phyloP scores from a whole-genome alignment of 2,113 vertebrate species.

The Macquaria ambigua region DNA sequence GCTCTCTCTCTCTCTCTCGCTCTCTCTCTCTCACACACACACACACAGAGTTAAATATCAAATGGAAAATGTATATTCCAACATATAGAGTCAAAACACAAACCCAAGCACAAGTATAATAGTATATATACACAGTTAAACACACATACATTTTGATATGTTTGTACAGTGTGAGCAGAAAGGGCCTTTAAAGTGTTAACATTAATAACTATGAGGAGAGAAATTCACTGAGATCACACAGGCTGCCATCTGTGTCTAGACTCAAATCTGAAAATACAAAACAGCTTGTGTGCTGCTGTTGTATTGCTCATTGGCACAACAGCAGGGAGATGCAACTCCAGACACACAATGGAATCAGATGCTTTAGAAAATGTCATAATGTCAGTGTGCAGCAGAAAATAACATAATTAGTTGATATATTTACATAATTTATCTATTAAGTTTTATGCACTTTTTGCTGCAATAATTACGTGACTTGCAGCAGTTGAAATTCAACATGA shows the following conservation, averaged over 20 bases:
- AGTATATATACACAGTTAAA: neutral
- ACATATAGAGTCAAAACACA: neutral
- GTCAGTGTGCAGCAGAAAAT: neutral
- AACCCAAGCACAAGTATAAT: too few relatives aligned
- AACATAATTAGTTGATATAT: too few relatives aligned
- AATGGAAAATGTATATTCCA: neutral
- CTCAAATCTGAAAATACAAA: neutral
- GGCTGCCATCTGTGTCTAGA: neutral
- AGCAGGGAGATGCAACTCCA: neutral
- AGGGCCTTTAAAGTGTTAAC: neutral
- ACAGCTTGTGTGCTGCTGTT: neutral
- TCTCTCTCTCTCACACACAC: too few relatives aligned
- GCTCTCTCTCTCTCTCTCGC: too few relatives aligned
- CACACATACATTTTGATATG: neutral
- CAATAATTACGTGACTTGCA: too few relatives aligned
- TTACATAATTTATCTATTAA: neutral
- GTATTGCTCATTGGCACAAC: neutral
- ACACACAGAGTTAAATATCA: neutral
- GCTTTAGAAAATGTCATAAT: neutral
- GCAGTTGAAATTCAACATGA: neutral
- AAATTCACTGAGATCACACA: neutral
- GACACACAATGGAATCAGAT: neutral
- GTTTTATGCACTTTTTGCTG: neutral
- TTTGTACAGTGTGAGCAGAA: slow-evolving; percentile 12
- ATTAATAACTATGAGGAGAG: slow-evolving; percentile 16